Evolutionary conservation across 2,888 invertebrate genomes (phyloP), one percentile per base, ranked within the genome.

Genomic region (Apotomis capreana): DNA sequence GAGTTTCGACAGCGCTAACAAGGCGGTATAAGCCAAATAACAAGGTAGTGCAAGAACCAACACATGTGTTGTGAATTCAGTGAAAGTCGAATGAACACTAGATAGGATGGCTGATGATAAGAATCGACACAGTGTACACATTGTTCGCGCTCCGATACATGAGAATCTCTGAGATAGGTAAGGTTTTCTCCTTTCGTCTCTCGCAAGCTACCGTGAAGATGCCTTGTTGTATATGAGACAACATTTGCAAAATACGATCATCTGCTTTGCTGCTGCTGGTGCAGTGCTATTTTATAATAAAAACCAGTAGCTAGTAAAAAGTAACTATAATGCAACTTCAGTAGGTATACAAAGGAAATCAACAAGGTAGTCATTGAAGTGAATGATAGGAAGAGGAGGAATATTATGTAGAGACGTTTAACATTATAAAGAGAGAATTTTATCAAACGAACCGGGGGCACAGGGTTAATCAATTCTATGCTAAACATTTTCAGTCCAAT

Each of bases 171-270:
- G n/a, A n/a, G 92, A 92, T 92, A 92, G 91, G 40, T 6, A 40
- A 40, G 86, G 88, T 90, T 91, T 89, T 91, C 89, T 88, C 90
- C 83, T 83, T 81, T 84, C 86, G 82, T 86, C 87, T 77, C 75
- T 85, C 76, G 79, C 85, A 84, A 86, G 91, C 92, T 89, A 89
- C 92, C 90, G 92, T 92, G 91, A 90, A 92, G 91, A 89, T 82
- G 79, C 78, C 81, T 84, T 74, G 79, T 83, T 82, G 83, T 82
- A 85, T 82, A 80, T 81, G 78, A 81, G 83, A 81, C 84, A 83
- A 87, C 86, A 86, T 88, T 87, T 84, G 83, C 85, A 81, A 85
- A 87, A 87, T 84, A 87, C 84, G 83, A 86, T 86, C 84, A 81
- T 78, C 76, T 77, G 85, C 84, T 83, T 75, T 74, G 77, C 76